phyloP scores from a whole-genome alignment of 2,113 vertebrate genomes.

The Oriolus oriolus region DNA sequence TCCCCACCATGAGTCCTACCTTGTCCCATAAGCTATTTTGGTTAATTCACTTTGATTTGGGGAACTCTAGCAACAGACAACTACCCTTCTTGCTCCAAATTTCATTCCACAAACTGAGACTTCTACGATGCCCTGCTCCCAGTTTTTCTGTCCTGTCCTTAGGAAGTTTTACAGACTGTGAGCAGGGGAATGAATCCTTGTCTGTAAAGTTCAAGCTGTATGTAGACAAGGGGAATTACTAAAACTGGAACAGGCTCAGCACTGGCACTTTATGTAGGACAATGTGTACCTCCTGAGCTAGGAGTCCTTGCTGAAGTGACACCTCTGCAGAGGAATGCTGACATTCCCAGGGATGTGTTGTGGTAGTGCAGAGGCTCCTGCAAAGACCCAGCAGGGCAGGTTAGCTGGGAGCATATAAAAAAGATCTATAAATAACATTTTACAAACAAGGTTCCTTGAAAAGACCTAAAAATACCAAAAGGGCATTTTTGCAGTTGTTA shows the following conservation, averaged over 20 bases:
- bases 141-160: neutral
- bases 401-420: neutral
- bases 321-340: conserved; percentile 30
- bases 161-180: neutral
- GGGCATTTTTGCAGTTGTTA: neutral
- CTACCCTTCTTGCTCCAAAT: neutral
- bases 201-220: neutral
- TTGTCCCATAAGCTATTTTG: neutral
- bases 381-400: neutral
- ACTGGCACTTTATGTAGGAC: conserved; percentile 18
- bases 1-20: neutral
- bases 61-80: neutral
- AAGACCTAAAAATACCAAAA: conserved; percentile 10
- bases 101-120: neutral
- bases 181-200: neutral
- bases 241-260: conserved; percentile 19
- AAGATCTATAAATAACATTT: conserved; percentile 18
- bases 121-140: neutral
- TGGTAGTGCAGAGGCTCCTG: neutral
- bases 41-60: neutral
- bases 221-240: neutral
- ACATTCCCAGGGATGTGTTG: neutral
- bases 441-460: conserved; percentile 12
- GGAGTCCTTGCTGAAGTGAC: conserved; percentile 27
- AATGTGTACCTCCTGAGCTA: conserved; percentile 13